Conservation (phyloP, 2,113 vertebrate genomes). For the Ailurus styani region DNA sequence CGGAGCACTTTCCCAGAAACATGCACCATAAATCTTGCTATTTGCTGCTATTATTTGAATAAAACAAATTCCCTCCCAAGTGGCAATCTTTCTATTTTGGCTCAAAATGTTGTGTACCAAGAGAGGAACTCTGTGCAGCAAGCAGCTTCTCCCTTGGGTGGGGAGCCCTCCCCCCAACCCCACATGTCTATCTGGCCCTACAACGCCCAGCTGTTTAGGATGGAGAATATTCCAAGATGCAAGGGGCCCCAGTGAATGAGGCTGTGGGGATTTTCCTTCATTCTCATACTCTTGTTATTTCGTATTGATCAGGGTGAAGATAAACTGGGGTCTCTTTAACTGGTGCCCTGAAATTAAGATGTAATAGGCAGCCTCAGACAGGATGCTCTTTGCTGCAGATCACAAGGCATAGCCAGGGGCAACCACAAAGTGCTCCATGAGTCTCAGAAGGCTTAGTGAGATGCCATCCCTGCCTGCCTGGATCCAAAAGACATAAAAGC, state of each 20-base stretch:
- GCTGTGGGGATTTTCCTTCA: neutral
- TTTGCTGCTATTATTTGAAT: slow-evolving; percentile 47
- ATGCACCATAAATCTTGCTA: slow-evolving; percentile 44
- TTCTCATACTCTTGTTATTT: neutral
- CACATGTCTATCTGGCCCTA: neutral
- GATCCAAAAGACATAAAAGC: neutral
- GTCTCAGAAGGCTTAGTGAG: slow-evolving; percentile 11
- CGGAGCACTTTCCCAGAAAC: slow-evolving; percentile 42
- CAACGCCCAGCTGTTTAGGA: neutral
- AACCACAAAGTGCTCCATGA: neutral
- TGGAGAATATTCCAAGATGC: neutral
- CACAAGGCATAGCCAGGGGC: neutral
- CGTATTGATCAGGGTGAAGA: neutral
- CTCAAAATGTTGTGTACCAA: neutral
- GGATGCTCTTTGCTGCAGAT: neutral
- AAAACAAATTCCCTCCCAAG: slow-evolving; percentile 50
- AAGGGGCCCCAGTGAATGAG: neutral
- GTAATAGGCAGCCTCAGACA: neutral
- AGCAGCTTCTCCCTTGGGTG: neutral
- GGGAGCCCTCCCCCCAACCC: neutral
- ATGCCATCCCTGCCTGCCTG: neutral
- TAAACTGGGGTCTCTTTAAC: neutral
- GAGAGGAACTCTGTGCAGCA: neutral
- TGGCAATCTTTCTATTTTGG: neutral
- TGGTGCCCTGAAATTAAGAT: slow-evolving; percentile 25